These are phyloP conservation scores for Agonopterix heracliana DNA, from an alignment of 2,888 invertebrate species.

Conservation along the genomic window DNA sequence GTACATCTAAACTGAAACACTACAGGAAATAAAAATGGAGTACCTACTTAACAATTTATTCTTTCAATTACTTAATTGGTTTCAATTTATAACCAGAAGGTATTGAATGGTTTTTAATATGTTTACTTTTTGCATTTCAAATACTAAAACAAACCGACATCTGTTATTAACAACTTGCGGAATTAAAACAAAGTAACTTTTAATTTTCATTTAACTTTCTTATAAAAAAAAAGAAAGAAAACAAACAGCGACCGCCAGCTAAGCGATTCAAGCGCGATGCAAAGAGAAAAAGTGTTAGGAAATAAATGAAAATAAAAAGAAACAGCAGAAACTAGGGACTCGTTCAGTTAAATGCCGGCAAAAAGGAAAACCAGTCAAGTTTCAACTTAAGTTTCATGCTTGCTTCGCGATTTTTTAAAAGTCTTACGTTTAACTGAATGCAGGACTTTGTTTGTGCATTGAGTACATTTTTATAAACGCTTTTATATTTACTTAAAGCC, in stretches of 20 bases:
- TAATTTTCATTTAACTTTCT: slow-evolving; percentile 27
- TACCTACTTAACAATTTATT: too few species aligned
- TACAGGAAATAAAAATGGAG: too few species aligned
- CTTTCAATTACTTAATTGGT: too few species aligned
- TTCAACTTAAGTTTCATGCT: neutral
- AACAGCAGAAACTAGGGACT: neutral
- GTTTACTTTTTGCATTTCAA: too few species aligned
- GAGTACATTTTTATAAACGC: too few species aligned
- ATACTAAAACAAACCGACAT: too few species aligned
- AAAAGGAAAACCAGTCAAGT: slow-evolving; percentile 1
- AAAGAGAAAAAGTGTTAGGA: slow-evolving; percentile 15
- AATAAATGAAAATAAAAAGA: slow-evolving; percentile 11
- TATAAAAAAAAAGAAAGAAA: slow-evolving; percentile 12
- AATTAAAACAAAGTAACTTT: slow-evolving; percentile 21
- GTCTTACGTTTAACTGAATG: too few species aligned
- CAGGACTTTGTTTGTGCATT: too few species aligned
- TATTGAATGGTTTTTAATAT: too few species aligned
- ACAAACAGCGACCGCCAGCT: slow-evolving; percentile 14
- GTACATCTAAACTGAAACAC: too few species aligned
- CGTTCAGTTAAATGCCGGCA: slow-evolving; percentile 3
- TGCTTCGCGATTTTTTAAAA: neutral
- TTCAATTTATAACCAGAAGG: too few species aligned
- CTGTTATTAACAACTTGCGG: slow-evolving; percentile 3
- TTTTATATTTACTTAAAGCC: too few species aligned
- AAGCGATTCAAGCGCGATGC: slow-evolving; percentile 24